Evolutionary conservation across 2,888 invertebrate genomes (phyloP), one percentile per base, ranked within the genome.

Genomic region (Operophtera brumata): DNA sequence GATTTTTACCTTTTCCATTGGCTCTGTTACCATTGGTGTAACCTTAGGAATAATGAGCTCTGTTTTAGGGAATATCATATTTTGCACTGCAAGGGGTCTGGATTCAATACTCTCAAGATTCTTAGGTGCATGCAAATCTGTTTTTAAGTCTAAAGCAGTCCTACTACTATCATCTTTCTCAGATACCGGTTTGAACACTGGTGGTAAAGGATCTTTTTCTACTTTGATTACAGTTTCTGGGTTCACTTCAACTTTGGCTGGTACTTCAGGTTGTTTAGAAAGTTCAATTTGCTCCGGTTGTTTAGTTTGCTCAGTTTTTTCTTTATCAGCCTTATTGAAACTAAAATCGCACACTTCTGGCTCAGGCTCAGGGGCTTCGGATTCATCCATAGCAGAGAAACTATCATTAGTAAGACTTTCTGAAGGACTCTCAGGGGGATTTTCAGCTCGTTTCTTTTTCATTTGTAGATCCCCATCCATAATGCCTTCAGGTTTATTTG

Each of bases 401-500:
- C 96, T 96, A 75, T 96, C 96, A 61, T 96, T 95, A 41, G 96
- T 96, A 57, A 96, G 92, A 75, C 96, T 96, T 75, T 94, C 95
- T 37, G 95, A 94, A 10, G 96, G 96, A 85, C 96, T 96, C 73
- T 94, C 93, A 10, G 93, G 91, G 54, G 92, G 86, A 59, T 93
- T 92, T 45, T 73, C 82, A 48, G 84, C 75, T 65, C 81, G 85
- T 69, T 86, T 90, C 81, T 91, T 91, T 70, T 90, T 91, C 91
- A 92, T 80, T 89, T 93, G 78, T 78, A 91, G 83, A 92, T 93
- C 80, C 80, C 91, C 78, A 90, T 90, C 82, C 91, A 92, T 80
- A 78, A 93, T 77, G 77, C 92, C 92, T 65, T 92, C 93, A 44
- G 80, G 79, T 64, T 92, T 92, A 42, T 92, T 92, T 42, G 90